phyloP scores from a whole-genome alignment of 2,797 vertebrate species.

The Philypnodon macrostomus region DNA sequence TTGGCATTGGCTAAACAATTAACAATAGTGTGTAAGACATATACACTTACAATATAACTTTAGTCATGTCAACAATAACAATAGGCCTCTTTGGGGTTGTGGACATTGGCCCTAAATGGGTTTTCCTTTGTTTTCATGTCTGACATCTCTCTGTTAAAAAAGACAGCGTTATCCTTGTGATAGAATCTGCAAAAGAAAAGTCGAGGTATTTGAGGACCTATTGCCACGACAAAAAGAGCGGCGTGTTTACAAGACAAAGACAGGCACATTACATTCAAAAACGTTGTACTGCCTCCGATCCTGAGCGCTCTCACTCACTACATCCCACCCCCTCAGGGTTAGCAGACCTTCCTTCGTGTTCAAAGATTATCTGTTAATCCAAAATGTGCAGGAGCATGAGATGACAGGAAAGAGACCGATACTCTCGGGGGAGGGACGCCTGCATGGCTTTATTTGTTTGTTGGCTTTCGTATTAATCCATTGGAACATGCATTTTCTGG shows the following conservation, averaged over 20 bases:
- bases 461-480: slow-evolving; percentile 83
- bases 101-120: too few species aligned
- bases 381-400: slow-evolving; percentile 83
- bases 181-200: slow-evolving; percentile 60
- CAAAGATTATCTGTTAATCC: slow-evolving; percentile 88
- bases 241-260: slow-evolving; percentile 80
- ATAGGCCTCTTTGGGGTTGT: too few species aligned
- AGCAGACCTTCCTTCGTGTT: slow-evolving; percentile 82
- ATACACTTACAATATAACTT: too few species aligned
- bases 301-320: slow-evolving; percentile 65
- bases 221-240: slow-evolving; percentile 68
- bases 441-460: slow-evolving; percentile 80
- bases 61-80: too few species aligned
- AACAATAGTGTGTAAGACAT: too few species aligned
- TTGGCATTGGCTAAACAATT: too few species aligned
- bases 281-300: slow-evolving; percentile 70
- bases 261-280: slow-evolving; percentile 79
- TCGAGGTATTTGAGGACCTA: slow-evolving; percentile 55
- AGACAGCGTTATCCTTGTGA: slow-evolving; percentile 51
- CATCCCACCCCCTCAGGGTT: slow-evolving; percentile 72
- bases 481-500: slow-evolving; percentile 72
- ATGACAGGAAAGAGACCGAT: slow-evolving; percentile 70
- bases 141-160: too few species aligned
- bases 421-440: slow-evolving; percentile 55
- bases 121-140: background rate